These are phyloP conservation scores for Todus mexicanus DNA, from an alignment of 2,797 vertebrate species.

Conservation along the genomic window DNA sequence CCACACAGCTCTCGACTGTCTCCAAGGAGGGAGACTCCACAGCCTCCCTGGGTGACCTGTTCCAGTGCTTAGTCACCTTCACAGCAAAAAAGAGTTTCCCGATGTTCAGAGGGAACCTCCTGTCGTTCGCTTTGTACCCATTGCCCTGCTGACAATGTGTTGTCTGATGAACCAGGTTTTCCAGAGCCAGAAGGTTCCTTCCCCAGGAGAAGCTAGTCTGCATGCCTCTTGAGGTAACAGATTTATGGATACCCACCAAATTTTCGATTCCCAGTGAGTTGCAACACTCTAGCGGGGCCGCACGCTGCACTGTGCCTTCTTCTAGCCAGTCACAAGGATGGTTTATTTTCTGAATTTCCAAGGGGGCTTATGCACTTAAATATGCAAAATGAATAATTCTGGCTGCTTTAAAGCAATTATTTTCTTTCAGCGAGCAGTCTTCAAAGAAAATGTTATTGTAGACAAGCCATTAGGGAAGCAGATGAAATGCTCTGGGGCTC, in stretches of 20 bases:
- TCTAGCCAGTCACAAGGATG: not conserved
- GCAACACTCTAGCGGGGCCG: not conserved
- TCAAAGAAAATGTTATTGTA: not conserved
- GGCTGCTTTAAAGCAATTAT: not conserved
- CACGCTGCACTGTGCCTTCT: fast-evolving
- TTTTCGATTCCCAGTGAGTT: not conserved
- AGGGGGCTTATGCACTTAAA: not conserved
- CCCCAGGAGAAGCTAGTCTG: not conserved
- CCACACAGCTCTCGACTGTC: not conserved
- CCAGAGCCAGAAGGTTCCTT: not conserved
- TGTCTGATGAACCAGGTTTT: not conserved
- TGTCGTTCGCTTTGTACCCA: not conserved
- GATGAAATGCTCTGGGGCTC: not conserved
- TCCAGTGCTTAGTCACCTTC: too few species aligned
- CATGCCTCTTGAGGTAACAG: not conserved
- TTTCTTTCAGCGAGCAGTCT: not conserved
- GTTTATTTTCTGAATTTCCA: not conserved
- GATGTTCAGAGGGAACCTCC: not conserved
- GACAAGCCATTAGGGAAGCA: not conserved
- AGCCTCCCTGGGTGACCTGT: too few species aligned
- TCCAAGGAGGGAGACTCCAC: not conserved
- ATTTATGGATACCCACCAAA: not conserved
- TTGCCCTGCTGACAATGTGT: not conserved
- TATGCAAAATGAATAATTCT: not conserved
- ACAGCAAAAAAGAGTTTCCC: not conserved